Conservation (phyloP, 2,113 vertebrate species). For the Etheostoma cragini region DNA sequence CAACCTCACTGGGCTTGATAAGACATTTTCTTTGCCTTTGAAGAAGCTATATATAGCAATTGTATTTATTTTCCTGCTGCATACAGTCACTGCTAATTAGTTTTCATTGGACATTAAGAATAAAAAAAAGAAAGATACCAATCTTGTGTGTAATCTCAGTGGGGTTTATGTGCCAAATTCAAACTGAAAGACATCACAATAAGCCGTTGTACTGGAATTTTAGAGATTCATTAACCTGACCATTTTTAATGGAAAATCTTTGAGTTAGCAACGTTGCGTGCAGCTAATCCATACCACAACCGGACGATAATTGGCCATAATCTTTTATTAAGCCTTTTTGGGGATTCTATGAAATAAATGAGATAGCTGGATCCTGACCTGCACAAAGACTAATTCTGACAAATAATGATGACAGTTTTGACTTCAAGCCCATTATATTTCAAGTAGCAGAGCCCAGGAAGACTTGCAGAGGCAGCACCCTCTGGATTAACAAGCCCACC, state of each 20-base stretch:
- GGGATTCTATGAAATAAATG: slow-evolving; percentile 2
- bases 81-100: slow-evolving; percentile 10
- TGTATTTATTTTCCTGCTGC: slow-evolving; percentile 11
- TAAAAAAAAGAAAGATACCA: slow-evolving; percentile 20
- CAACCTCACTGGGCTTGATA: neutral
- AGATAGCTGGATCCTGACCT: slow-evolving; percentile 16
- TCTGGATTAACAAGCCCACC: slow-evolving; percentile 52
- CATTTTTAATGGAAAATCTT: slow-evolving; percentile 15
- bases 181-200: slow-evolving; percentile 9
- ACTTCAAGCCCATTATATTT: slow-evolving; percentile 35
- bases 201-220: neutral
- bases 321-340: slow-evolving; percentile 1
- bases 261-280: neutral
- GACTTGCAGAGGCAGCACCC: slow-evolving; percentile 46
- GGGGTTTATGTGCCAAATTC: neutral
- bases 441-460: slow-evolving; percentile 22
- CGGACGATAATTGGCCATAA: neutral
- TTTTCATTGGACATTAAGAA: slow-evolving; percentile 26
- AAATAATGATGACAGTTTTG: slow-evolving; percentile 48
- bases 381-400: slow-evolving; percentile 34
- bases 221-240: slow-evolving; percentile 23
- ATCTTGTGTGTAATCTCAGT: slow-evolving; percentile 2
- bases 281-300: neutral
- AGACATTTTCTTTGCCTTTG: neutral
- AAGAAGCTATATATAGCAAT: slow-evolving; percentile 1